A percentile compares a stretch with the other conserved stretches of the same genome.
Conservation (phyloP, 2,113 vertebrate genomes). For the Pteruthius melanotis region DNA sequence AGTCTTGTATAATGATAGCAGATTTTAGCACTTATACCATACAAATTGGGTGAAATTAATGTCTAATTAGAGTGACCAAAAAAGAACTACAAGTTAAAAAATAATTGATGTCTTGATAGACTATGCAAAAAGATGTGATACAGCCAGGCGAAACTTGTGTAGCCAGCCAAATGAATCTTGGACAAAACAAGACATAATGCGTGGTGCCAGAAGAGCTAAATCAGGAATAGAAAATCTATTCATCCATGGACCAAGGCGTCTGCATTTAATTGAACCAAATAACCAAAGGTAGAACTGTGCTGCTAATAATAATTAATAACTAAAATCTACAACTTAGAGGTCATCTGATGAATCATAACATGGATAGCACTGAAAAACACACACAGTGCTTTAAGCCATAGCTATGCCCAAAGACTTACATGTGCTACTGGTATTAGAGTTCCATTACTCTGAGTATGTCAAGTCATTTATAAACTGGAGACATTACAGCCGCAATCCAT, state of each 20-base stretch:
- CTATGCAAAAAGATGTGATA: neutral
- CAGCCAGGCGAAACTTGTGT: neutral
- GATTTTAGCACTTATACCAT: neutral
- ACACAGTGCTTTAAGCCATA: neutral
- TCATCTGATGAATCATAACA: neutral
- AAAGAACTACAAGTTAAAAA: constrained; percentile 14
- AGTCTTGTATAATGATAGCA: neutral
- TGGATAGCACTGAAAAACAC: neutral
- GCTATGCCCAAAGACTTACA: neutral
- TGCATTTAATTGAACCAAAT: neutral
- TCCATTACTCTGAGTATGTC: neutral
- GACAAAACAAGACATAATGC: constrained; percentile 21
- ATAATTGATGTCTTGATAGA: constrained; percentile 18
- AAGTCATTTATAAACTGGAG: neutral
- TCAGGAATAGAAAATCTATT: neutral
- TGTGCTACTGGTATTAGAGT: neutral
- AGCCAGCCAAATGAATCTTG: constrained; percentile 30
- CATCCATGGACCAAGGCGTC: neutral
- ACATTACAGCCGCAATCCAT: neutral
- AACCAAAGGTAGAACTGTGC: neutral
- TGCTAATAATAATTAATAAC: constrained; percentile 8
- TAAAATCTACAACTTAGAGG: neutral
- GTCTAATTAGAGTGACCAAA: neutral
- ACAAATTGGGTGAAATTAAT: neutral
- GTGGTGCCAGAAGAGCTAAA: constrained; percentile 28